Percentiles rank a stretch among this genome's conserved stretches.
These are phyloP conservation scores for Ceraclea dissimilis DNA, from an alignment of 2,888 invertebrate genomes.

Conservation along the genomic window DNA sequence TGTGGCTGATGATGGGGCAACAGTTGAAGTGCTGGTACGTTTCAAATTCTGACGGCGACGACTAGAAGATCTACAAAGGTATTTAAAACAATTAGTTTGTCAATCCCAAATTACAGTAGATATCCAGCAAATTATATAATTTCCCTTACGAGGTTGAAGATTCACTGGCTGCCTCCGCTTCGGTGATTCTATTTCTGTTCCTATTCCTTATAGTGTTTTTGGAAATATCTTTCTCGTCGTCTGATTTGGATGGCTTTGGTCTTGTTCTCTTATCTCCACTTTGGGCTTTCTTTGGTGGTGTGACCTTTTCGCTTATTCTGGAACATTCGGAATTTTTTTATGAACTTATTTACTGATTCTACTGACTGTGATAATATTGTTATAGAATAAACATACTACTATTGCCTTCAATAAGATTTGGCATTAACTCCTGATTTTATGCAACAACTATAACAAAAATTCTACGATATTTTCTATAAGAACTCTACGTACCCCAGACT, in stretches of 20 bases:
- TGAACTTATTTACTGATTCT: too few species aligned
- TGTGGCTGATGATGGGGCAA: slow-evolving; percentile 43
- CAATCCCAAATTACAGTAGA: background rate
- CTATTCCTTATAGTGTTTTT: slow-evolving; percentile 23
- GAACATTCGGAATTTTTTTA: too few species aligned
- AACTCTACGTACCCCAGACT: slow-evolving; percentile 52
- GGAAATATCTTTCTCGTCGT: slow-evolving; percentile 20
- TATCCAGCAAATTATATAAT: background rate
- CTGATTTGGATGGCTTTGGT: slow-evolving; percentile 28
- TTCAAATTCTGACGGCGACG: slow-evolving; percentile 24
- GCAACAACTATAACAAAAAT: too few species aligned
- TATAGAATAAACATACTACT: too few species aligned
- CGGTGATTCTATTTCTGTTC: slow-evolving; percentile 21
- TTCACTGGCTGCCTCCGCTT: slow-evolving; percentile 5
- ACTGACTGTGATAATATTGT: too few species aligned
- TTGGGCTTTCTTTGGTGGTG: slow-evolving; percentile 32
- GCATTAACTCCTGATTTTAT: too few species aligned
- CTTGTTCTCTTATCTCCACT: slow-evolving; percentile 35
- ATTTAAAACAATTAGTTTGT: background rate
- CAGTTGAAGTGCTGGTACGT: slow-evolving; percentile 28
- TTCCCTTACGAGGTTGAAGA: slow-evolving; percentile 12
- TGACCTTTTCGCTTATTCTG: slow-evolving; percentile 35
- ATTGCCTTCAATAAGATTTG: too few species aligned
- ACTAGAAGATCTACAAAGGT: slow-evolving; percentile 23
- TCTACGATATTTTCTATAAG: background rate